Percentiles rank a stretch among this genome's conserved stretches.
phyloP scores from a whole-genome alignment of 1,140 invertebrate species.

The Atta cephalotes region DNA sequence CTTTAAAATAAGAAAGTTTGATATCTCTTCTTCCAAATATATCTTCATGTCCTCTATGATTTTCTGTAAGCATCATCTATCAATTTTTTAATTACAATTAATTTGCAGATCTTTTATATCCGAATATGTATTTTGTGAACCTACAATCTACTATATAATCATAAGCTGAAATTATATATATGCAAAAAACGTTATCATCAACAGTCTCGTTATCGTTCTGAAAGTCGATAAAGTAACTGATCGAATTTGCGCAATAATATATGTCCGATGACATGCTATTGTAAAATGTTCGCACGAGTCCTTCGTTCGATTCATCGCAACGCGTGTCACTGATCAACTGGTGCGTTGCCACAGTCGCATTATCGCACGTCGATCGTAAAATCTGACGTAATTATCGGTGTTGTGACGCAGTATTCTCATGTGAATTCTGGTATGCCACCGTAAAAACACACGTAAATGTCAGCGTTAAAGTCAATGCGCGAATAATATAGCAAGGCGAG shows the following conservation, averaged over 20 bases:
- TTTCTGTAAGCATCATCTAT: not conserved
- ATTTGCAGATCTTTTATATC: not conserved
- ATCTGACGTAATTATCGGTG: conserved; percentile 17
- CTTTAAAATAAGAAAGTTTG: not conserved
- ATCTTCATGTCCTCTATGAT: not conserved
- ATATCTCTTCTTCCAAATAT: not conserved
- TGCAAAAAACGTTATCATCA: not conserved
- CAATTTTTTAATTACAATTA: not conserved
- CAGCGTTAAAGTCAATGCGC: conserved; percentile 12
- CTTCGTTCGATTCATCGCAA: not conserved
- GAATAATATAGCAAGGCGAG: not conserved
- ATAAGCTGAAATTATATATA: not conserved
- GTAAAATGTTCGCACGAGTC: conserved; percentile 38
- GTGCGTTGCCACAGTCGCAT: conserved; percentile 16
- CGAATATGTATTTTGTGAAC: not conserved
- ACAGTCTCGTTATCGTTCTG: not conserved
- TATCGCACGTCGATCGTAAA: conserved; percentile 16
- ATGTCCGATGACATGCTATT: conserved; percentile 7
- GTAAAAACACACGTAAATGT: conserved; percentile 17
- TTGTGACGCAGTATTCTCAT: not conserved
- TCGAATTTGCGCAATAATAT: conserved; percentile 69
- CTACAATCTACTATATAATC: not conserved
- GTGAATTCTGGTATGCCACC: not conserved
- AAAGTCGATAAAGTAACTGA: conserved; percentile 62
- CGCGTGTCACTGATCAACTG: conserved; percentile 36